Base-by-base conservation (phyloP, 2,113 vertebrate species). In the Laticauda laticaudata region DNA sequence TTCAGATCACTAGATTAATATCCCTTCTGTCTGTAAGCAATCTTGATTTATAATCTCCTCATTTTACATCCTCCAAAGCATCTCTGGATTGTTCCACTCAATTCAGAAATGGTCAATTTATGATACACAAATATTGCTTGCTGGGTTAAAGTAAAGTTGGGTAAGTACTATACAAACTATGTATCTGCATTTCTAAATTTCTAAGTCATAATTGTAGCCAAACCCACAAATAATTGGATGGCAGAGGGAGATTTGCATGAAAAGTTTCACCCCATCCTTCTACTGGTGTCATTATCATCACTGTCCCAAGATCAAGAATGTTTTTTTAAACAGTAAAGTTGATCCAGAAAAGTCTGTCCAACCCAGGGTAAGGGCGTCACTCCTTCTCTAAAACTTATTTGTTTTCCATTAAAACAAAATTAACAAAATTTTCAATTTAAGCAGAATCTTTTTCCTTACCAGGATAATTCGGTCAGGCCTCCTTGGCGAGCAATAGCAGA, bases 401-500 rank as follows among this genome's bases (percentile, higher is more conserved):
- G 26, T 26, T 57, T 56, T 24, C 54, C 48, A 26, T 14, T n/a
- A 29, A 15, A 26, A 39, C 43, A 48, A 39, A 39, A 39, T 39
- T 39, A 39, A 39, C 34, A 39, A 39, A 39, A 39, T 39, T 39
- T 39, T 39, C 34, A 39, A 39, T 39, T 39, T 1, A 39, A 39
- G 6, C 2, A 61, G 2, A 12, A 39, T 45, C 75, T 98, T 43
- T n/a, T 34, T 87, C 97, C 98, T 98, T 97, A 99, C 99, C 99
- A 99, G 2, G 98, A 96, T 90, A 99, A 97, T 94, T 99, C 99
- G 34, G 99, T 98, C 92, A 99, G 95, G 57, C 99, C 99, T 96
- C 99, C 99, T 96, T 98, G 98, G 12, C 24, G 93, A 55, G 99
- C 99, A 90, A 99, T 99, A 85, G 98, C 99, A 23, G 99, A 99